Evolutionary conservation across 2,113 vertebrate species (phyloP).

Genomic region (Etheostoma spectabile): DNA sequence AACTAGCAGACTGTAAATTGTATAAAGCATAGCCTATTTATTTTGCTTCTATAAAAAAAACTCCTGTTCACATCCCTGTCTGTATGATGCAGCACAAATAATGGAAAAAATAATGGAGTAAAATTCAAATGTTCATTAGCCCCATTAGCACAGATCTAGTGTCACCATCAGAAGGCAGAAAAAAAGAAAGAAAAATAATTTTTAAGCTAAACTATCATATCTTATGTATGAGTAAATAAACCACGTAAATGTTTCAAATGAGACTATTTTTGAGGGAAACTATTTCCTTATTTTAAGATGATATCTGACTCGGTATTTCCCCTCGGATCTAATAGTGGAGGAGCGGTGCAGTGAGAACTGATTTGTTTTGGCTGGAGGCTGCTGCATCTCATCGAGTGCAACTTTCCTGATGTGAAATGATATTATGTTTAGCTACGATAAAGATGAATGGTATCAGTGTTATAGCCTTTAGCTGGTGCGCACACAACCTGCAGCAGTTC

Average conservation of each 20-base stretch:
- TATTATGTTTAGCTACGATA: constrained; percentile 15
- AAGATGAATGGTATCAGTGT: constrained; percentile 27
- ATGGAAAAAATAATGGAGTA: not conserved
- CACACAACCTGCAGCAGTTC: not conserved
- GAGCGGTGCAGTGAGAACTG: not conserved
- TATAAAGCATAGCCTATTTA: constrained; percentile 27
- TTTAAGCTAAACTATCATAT: not conserved
- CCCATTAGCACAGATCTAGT: not conserved
- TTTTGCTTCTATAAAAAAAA: constrained; percentile 7
- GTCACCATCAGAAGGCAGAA: not conserved
- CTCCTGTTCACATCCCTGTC: not conserved
- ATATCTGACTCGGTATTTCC: constrained; percentile 13
- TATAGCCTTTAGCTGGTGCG: constrained; percentile 23
- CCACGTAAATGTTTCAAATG: not conserved
- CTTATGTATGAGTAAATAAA: not conserved
- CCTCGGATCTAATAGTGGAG: constrained; percentile 12
- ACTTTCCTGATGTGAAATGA: constrained; percentile 36
- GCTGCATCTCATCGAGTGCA: constrained; percentile 32
- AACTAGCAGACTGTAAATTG: constrained; percentile 3
- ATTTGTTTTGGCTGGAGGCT: constrained; percentile 57
- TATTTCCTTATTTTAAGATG: not conserved
- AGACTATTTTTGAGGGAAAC: not conserved
- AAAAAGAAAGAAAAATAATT: not conserved
- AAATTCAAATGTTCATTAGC: not conserved
- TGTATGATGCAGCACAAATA: not conserved